phyloP scores from a whole-genome alignment of 2,797 vertebrate species.

The Gorsachius magnificus region DNA sequence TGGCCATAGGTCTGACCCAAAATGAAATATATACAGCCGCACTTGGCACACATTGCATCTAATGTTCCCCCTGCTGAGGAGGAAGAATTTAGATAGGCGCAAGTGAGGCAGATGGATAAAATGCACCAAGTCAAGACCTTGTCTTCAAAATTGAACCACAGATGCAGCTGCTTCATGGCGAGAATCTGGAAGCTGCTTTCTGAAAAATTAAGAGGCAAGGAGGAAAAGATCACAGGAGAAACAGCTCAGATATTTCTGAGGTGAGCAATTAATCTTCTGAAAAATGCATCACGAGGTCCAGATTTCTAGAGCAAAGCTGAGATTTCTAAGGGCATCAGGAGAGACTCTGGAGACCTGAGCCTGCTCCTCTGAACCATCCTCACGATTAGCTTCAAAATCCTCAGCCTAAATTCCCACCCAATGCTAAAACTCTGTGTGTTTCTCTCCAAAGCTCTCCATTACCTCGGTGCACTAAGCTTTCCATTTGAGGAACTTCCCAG shows the following conservation, averaged over 20 bases:
- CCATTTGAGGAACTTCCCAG: background rate
- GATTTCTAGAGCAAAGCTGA: background rate
- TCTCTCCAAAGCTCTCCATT: background rate
- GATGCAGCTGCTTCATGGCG: background rate
- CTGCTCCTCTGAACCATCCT: background rate
- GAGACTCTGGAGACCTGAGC: background rate
- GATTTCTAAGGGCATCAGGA: background rate
- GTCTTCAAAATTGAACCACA: background rate
- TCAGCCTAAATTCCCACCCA: background rate
- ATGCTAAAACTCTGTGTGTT: background rate
- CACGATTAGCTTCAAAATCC: background rate
- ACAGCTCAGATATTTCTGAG: background rate
- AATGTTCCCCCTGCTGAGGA: background rate
- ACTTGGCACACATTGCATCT: fast-evolving
- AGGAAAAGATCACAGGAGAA: background rate
- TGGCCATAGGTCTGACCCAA: background rate
- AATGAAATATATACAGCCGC: background rate
- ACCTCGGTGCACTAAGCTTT: background rate
- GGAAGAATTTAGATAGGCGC: background rate
- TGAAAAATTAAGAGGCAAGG: background rate
- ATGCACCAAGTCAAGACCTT: background rate
- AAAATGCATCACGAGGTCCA: fast-evolving
- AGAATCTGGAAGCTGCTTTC: background rate
- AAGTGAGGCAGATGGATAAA: background rate
- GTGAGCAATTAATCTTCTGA: background rate